These are phyloP conservation scores for Sitta carolinensis DNA, from an alignment of 2,797 vertebrate genomes.

Conservation along the genomic window DNA sequence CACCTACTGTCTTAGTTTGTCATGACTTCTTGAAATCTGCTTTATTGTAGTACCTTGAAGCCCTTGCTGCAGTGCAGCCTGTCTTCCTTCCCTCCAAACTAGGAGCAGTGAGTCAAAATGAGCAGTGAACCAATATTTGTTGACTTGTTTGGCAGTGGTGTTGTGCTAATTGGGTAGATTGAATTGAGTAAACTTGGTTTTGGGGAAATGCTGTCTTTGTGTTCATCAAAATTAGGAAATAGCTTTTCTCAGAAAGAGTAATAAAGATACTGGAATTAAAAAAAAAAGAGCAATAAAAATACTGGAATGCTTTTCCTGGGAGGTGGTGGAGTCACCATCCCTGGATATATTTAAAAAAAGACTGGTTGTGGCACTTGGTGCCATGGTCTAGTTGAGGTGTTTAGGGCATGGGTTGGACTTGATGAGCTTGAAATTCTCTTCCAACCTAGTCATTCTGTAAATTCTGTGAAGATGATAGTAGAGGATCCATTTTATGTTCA, in stretches of 20 bases:
- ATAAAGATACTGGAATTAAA: too few relatives aligned
- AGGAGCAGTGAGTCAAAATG: background rate
- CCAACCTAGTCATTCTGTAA: too few relatives aligned
- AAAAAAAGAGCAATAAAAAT: too few relatives aligned
- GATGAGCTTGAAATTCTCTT: too few relatives aligned
- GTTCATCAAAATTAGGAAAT: background rate
- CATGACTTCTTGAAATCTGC: background rate
- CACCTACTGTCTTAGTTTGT: background rate
- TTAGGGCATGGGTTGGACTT: too few relatives aligned
- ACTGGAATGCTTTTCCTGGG: too few relatives aligned
- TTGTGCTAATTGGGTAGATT: background rate
- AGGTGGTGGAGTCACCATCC: too few relatives aligned
- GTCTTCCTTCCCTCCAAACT: background rate
- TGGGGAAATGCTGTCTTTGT: background rate
- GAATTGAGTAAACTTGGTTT: background rate
- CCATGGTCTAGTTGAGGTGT: too few relatives aligned
- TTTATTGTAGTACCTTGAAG: background rate
- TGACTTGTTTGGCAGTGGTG: background rate
- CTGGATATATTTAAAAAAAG: too few relatives aligned
- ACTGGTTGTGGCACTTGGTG: too few relatives aligned
- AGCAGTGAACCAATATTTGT: background rate
- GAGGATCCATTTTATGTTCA: background rate
- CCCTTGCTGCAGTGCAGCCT: background rate
- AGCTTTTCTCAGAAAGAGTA: too few relatives aligned
- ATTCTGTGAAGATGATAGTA: background rate